phyloP scores from a whole-genome alignment of 2,113 vertebrate genomes.

The Eira barbara region DNA sequence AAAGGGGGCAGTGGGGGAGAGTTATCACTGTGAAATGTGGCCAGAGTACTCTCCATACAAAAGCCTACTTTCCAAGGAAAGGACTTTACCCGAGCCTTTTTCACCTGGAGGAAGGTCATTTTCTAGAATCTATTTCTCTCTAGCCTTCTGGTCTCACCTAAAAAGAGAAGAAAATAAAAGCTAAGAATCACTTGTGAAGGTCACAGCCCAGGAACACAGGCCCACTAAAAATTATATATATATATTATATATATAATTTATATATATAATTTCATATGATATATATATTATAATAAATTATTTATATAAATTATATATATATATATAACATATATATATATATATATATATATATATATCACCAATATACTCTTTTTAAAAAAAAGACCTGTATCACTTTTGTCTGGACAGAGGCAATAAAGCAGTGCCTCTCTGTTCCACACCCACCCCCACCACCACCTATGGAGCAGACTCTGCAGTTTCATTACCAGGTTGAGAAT shows the following conservation, averaged over 20 bases:
- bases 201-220: neutral
- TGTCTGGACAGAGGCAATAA: slow-evolving; percentile 52
- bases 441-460: too few relatives aligned
- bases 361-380: neutral
- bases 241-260: neutral
- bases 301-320: too few relatives aligned
- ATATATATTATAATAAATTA: too few relatives aligned
- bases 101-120: neutral
- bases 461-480: neutral
- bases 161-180: neutral
- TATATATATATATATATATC: neutral
- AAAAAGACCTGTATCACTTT: slow-evolving; percentile 28
- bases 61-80: neutral
- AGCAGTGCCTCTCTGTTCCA: neutral
- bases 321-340: too few relatives aligned
- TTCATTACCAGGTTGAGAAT: neutral
- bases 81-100: neutral
- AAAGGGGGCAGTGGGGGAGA: accelerated
- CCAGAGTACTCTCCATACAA: neutral
- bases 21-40: neutral
- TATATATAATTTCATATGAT: neutral
- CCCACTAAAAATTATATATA: neutral
- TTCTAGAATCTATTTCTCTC: neutral
- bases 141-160: neutral
- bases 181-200: neutral